A percentile compares a stretch with the other conserved stretches of the same genome.
Evolutionary conservation across 2,888 invertebrate species (phyloP).

Genomic region (Torymus aiolomorphi): DNA sequence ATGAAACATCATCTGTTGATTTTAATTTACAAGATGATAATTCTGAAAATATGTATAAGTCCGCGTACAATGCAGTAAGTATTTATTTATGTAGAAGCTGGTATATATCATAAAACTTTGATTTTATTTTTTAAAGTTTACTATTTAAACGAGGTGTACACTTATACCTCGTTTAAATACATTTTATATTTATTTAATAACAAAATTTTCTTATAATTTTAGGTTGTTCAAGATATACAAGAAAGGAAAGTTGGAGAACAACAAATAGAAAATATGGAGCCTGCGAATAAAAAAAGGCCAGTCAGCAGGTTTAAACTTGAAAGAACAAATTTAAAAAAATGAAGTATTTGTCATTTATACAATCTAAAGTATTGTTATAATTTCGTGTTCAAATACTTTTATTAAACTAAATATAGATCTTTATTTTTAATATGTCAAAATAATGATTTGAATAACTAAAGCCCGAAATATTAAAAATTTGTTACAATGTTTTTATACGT

Average conservation of each 20-base stretch:
- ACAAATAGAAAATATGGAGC: constrained; percentile 28
- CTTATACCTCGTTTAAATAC: neutral
- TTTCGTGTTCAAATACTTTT: constrained; percentile 15
- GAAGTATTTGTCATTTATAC: constrained; percentile 30
- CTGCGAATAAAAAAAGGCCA: constrained; percentile 58
- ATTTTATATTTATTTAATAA: neutral
- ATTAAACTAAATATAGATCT: neutral
- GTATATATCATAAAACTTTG: too few relatives aligned
- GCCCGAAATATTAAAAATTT: too few relatives aligned
- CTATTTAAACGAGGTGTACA: too few relatives aligned
- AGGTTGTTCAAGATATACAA: constrained; percentile 67
- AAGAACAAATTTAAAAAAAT: constrained; percentile 62
- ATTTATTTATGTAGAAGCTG: neutral
- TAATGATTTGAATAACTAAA: too few relatives aligned
- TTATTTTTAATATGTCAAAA: constrained; percentile 12
- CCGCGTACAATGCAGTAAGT: constrained; percentile 64
- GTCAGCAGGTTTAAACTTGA: constrained; percentile 69
- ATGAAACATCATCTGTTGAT: constrained; percentile 17
- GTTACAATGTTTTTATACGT: too few relatives aligned
- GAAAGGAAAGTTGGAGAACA: constrained; percentile 60
- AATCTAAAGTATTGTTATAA: constrained; percentile 27
- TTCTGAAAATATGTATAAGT: constrained; percentile 53
- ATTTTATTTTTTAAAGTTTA: too few relatives aligned
- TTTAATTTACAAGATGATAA: constrained; percentile 29
- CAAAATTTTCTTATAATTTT: constrained; percentile 39